Evolutionary conservation across 1,140 invertebrate genomes (phyloP).

Genomic region (Musca domestica): DNA sequence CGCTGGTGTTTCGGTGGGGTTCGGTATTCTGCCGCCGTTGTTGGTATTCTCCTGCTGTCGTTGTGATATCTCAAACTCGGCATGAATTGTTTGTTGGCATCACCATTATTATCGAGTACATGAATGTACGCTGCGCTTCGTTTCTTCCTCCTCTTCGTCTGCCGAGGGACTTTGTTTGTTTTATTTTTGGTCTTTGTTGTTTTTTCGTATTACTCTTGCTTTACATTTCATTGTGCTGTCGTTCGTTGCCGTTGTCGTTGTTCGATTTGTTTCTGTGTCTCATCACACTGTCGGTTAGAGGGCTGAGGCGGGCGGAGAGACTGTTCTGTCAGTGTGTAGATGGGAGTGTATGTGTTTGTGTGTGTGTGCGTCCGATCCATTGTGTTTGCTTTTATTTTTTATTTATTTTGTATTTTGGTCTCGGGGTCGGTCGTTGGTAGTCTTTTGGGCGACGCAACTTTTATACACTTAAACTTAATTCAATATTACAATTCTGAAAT

Average conservation of each 20-base stretch:
- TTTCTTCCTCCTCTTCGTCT: too few species aligned
- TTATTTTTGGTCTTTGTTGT: too few species aligned
- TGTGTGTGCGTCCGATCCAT: background rate
- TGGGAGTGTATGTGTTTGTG: background rate
- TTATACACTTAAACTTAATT: slow-evolving; percentile 27
- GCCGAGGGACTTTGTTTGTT: too few species aligned
- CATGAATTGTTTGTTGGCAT: slow-evolving; percentile 6
- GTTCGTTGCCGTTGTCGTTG: background rate
- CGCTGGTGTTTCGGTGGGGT: too few species aligned
- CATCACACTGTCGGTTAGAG: background rate
- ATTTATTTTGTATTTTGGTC: slow-evolving; percentile 27
- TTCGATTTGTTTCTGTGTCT: slow-evolving; percentile 2
- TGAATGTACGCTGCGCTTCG: background rate
- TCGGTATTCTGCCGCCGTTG: too few species aligned
- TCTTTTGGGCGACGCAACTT: slow-evolving; percentile 23
- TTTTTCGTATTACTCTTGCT: background rate
- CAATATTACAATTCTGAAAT: background rate
- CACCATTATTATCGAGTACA: background rate
- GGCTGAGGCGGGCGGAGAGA: background rate
- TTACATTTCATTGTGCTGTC: background rate
- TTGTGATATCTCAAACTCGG: too few species aligned
- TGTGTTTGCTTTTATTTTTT: slow-evolving; percentile 31
- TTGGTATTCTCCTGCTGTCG: too few species aligned
- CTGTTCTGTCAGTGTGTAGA: background rate
- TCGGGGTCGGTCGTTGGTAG: slow-evolving; percentile 23